Base-by-base conservation (phyloP, 1,140 invertebrate genomes). In the Drosophila micromelanica region DNA sequence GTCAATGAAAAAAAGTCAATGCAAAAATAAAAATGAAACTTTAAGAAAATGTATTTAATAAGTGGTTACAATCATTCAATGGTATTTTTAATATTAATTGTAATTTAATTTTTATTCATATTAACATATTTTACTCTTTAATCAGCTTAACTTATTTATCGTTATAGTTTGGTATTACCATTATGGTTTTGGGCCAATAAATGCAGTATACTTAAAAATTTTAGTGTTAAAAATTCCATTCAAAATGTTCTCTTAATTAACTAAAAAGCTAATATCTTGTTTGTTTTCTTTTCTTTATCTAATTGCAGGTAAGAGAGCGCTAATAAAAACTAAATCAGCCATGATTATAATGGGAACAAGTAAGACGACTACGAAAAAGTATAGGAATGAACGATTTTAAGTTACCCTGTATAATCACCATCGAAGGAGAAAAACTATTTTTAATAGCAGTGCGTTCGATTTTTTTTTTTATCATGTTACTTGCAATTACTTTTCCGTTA, bases 221-320 rank as follows among this genome's bases (percentile, higher is more conserved):
- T n/a, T 23, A 37, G 3, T 38, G 35, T 3, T 6, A 11, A 49
- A 30, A 35, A 57, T 51, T 5, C 4, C 8, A 40, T 48, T 56
- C 56, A 4, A 27, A 56, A 43, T 70, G 20, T 9, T 5, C 27
- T 49, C 7, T 13, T 48, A 42, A 63, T 62, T 15, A 27, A 56
- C 17, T 51, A 51, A 45, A 38, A 46, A 42, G 11, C 59, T 60
- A 17, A 60, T 46, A 48, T 72, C 38, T 43, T 30, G 27, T 54
- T 72, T 52, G 17, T 17, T 46, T 30, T 12, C 38, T 52, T n/a
- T 52, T 5, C 8, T 35, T 35, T 8, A 35, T 48, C 6, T 65
- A 27, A 45, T 72, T 73, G 40, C 62, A 73, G 70, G 70, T 73
- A 68, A 73, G 60, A 40, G 12, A 13, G 9, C 11, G 32, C 45